Base-by-base conservation (phyloP, 1,140 invertebrate genomes). In the Drosophila kurseongensis region DNA sequence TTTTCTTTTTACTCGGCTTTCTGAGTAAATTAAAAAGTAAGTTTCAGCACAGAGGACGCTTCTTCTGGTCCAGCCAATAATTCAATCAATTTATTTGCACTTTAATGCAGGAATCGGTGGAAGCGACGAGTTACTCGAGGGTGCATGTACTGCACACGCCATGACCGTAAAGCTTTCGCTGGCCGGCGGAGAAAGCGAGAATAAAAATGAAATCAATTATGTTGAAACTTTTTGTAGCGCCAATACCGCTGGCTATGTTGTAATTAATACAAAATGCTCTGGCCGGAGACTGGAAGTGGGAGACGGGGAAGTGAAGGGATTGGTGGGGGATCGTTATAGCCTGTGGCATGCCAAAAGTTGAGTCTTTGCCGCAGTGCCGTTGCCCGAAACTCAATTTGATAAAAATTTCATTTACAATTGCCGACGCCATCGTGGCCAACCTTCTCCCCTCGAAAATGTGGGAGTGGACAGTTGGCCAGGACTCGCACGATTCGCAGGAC, bases 381-480 rank as follows among this genome's bases (percentile, higher is more conserved):
- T 67, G 54, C 72, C 61, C 54, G 58, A 74, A 85, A 88, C 84
- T 83, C 84, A 88, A 88, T 88, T 88, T 88, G 62, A 83, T 72
- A 62, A 76, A 88, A 86, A 86, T 78, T 88, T 89, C 83, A 88
- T 88, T 89, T 89, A 72, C 84, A 78, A 89, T 83, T 88, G 84
- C 84, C 67, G 65, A 50, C 63, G 35, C 41, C 77, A 38, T 44
- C 47, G 27, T 36, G 36, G 41, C 10, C 27, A 1, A 5, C 1
- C 14, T 8, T 12, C 16, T 45, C 16, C 13, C 41, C 54, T 85
- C 8, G 9, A 36, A 50, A 32, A 36, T 36, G 79, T 77, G 76
- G 78, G 84, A 88, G 84, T 78, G 80, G 84, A 80, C 84, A 88
- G 84, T 88, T 88, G 83, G 52, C 58, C 62, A 16, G 56, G 42